Evolutionary conservation across 1,140 invertebrate genomes (phyloP), one percentile per base, ranked within the genome.

Genomic region (Drosophila busckii): DNA sequence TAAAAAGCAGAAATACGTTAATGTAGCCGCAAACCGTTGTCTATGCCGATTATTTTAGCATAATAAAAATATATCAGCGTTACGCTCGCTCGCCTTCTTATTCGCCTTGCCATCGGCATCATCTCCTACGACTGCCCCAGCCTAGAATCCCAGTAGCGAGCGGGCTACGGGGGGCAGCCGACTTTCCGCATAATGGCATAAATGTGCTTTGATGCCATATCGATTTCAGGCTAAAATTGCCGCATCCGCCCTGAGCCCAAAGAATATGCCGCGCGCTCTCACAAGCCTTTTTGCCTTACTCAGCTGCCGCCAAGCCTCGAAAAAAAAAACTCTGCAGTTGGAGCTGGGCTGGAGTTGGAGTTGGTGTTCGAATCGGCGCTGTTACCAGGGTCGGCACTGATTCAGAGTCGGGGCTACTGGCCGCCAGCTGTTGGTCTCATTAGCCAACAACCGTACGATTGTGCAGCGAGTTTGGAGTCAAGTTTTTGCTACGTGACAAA

Each of bases 181-280:
- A 54, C 54, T 61, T 45, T 34, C 67, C 63, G 68, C 63, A 78
- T 78, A 78, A 78, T 78, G 73, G 73, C 73, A 80, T 80, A 78
- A 60, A 78, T 78, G 73, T 80, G 73, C 73, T 70, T 80, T 78
- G 73, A 78, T 80, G 73, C 75, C 75, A 59, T 80, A 78, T 78
- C 73, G 73, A 80, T 78, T 78, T 78, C 73, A 80, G 53, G 56
- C 68, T 63, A 66, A 78, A 80, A 80, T 78, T 78, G 68, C 71
- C 73, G 71, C 78, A 80, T 80, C 73, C 73, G 68, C 75, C 70
- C 55, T 59, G 29, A 52, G 54, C 56, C 7, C 48, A 15, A 22
- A n/a, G 37, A 13, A 3, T 31, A 19, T 32, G 31, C 48, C 19
- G 4, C 44, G 45, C 20, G 10, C 34, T 29, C 22, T 5, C 34